A percentile compares a stretch with the other conserved stretches of the same genome.
Evolutionary conservation across 2,797 vertebrate genomes (phyloP).

Genomic region (Rhabdomys pumilio): DNA sequence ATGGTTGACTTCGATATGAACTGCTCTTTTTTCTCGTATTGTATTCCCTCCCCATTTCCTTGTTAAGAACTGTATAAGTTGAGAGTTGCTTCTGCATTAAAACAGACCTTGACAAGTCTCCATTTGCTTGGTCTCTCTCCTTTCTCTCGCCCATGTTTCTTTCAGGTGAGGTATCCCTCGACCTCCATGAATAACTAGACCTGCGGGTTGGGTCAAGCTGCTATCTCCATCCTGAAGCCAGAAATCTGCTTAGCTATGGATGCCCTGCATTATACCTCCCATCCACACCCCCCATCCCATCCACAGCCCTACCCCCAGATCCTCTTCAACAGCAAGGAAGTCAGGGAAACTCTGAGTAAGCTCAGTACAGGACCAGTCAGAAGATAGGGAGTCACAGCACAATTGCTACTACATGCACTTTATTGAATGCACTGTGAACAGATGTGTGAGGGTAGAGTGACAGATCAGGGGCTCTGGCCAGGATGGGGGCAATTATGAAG

Average conservation of each 20-base stretch:
- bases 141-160: too few species aligned
- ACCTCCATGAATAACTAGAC: too few species aligned
- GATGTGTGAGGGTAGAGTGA: not conserved
- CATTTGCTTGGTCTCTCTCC: too few species aligned
- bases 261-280: not conserved
- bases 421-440: not conserved
- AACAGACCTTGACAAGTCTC: too few species aligned
- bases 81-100: too few species aligned
- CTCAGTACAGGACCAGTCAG: not conserved
- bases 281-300: not conserved
- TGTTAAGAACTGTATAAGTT: too few species aligned
- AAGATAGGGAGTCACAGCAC: too few species aligned
- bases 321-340: too few species aligned
- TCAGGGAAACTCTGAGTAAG: not conserved
- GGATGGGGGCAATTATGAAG: not conserved
- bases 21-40: too few species aligned
- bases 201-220: not conserved
- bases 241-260: not conserved
- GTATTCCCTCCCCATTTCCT: too few species aligned
- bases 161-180: too few species aligned
- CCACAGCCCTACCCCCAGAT: not conserved
- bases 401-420: not conserved
- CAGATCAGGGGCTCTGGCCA: not conserved
- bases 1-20: too few species aligned
- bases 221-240: not conserved